Percentiles rank a stretch among this genome's conserved stretches.
These are phyloP conservation scores for Malurus leucopterus DNA, from an alignment of 2,797 vertebrate genomes.

Conservation along the genomic window DNA sequence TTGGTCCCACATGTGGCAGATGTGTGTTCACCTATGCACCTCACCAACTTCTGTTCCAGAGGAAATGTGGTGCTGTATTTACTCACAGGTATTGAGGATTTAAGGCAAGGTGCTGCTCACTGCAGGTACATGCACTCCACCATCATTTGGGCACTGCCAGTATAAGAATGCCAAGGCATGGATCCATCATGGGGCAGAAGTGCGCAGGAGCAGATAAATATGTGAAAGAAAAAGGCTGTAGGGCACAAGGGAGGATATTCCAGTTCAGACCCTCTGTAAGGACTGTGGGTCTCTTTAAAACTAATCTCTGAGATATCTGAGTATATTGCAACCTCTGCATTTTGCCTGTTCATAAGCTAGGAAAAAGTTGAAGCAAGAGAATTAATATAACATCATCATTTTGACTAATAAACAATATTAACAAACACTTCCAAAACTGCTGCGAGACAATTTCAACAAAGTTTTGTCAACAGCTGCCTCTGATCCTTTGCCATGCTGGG, in stretches of 20 bases:
- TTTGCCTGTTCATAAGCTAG: background rate
- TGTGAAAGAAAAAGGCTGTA: background rate
- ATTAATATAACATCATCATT: background rate
- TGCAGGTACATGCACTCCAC: background rate
- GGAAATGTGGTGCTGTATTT: background rate
- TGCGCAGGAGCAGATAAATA: background rate
- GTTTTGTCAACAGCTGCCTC: background rate
- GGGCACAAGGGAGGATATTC: background rate
- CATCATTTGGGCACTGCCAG: background rate
- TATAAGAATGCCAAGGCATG: background rate
- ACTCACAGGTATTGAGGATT: background rate
- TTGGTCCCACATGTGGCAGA: background rate
- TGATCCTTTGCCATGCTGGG: background rate
- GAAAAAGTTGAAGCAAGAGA: background rate
- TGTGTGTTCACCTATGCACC: fast-evolving
- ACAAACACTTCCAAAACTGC: background rate
- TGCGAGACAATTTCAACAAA: background rate
- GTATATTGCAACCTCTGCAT: background rate
- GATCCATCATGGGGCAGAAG: background rate
- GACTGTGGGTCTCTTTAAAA: fast-evolving
- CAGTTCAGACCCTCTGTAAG: background rate
- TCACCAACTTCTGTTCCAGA: background rate
- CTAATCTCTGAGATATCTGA: background rate
- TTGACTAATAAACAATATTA: background rate
- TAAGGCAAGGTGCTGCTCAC: background rate